These are phyloP conservation scores for Anneissia japonica DNA, from an alignment of 35 echinoderm and acorn worm species.

Conservation along the genomic window DNA sequence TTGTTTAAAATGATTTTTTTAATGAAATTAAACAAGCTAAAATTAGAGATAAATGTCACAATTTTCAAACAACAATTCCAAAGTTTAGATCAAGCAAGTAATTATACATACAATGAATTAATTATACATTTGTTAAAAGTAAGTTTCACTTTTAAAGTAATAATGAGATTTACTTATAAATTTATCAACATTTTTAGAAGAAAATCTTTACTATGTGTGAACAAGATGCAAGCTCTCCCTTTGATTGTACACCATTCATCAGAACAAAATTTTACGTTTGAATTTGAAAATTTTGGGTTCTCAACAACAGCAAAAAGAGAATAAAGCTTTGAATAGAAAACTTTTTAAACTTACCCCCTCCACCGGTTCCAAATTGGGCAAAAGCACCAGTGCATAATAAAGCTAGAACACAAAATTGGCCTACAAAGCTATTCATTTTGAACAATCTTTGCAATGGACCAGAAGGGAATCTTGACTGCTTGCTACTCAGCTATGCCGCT, in stretches of 20 bases:
- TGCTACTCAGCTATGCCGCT: neutral
- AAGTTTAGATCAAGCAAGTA: too few relatives aligned
- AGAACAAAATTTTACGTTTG: neutral
- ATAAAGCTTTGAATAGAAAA: neutral
- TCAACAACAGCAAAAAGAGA: neutral
- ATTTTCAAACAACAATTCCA: too few relatives aligned
- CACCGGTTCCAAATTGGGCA: neutral
- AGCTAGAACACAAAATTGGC: neutral
- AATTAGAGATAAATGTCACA: too few relatives aligned
- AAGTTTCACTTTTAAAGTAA: too few relatives aligned
- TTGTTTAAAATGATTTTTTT: too few relatives aligned
- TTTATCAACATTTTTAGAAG: too few relatives aligned
- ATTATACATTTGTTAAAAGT: too few relatives aligned
- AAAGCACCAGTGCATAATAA: neutral
- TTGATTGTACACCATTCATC: neutral
- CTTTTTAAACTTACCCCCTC: neutral
- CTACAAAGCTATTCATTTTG: neutral
- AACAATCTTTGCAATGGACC: neutral
- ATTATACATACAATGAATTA: too few relatives aligned
- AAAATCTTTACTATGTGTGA: too few relatives aligned
- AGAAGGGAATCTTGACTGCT: neutral
- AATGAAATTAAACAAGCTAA: too few relatives aligned
- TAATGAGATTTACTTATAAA: too few relatives aligned
- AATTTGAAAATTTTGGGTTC: neutral
- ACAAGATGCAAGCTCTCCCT: neutral